Evolutionary conservation across 2,797 vertebrate species (phyloP), one percentile per base, ranked within the genome.

Genomic region (Channallabes apus): DNA sequence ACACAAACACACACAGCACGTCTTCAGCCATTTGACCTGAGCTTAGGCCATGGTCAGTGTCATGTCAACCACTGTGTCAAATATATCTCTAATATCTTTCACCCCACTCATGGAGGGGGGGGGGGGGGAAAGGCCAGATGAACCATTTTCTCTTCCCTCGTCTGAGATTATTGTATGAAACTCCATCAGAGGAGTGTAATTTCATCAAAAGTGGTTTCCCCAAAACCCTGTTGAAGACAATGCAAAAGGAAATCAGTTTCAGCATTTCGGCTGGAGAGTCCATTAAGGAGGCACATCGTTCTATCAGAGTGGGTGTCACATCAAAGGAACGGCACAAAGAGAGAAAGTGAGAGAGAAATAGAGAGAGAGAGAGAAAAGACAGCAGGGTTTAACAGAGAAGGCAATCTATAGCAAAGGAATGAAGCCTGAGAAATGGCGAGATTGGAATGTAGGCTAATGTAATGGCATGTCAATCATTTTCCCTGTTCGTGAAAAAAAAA

Each of bases 401-500:
- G 91, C 92, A 92, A 92, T 91, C 90, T 86, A 89, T 90, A 88
- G 86, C 87, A 86, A 87, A 89, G 85, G 91, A 94, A 92, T 89
- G 89, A 92, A 92, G 89, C 90, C 90, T 89, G 92, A 92, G 92
- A 94, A 92, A 93, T 87, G 88, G 90, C 89, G 85, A 92, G 93
- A 93, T 90, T 89, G 89, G 90, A 91, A 93, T 92, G 92, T 81
- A 87, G 92, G 90, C 91, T 93, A 93, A 93, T 93, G 93, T 92
- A 91, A 93, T 92, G 89, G 88, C 87, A 89, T 90, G 93, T 93
- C 93, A 93, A 91, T 95, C 94, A 94, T 85, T 22, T 89, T 71
- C 59, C 54, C 80, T 54, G 80, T 89, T 84, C 88, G 90, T 73
- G 80, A 84, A 72, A 71, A 84, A 71, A 84, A 86, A 80, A 68